A percentile compares a stretch with the other conserved stretches of the same genome.
These are phyloP conservation scores for Montipora capitata DNA, from an alignment of 92 coral and sea anemone genomes.

Conservation along the genomic window DNA sequence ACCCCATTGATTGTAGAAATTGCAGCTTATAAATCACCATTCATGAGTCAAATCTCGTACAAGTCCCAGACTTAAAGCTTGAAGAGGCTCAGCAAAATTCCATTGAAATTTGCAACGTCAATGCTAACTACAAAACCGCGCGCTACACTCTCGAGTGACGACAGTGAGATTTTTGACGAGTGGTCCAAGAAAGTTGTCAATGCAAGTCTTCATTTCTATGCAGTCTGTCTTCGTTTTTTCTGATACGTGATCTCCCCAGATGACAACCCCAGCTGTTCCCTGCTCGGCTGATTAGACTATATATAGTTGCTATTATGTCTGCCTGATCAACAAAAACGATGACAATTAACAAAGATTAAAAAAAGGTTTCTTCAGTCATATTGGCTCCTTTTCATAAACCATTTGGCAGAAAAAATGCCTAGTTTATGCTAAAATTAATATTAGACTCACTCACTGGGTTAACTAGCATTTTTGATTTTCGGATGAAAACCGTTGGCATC, in stretches of 20 bases:
- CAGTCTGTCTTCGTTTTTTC: slow-evolving; percentile 67
- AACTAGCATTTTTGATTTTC: no score
- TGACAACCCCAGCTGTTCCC: slow-evolving; percentile 78
- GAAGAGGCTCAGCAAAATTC: background rate
- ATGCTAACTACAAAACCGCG: slow-evolving; percentile 63
- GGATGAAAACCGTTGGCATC: no score
- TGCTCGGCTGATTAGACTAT: slow-evolving; percentile 84
- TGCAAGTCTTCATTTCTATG: slow-evolving; percentile 66
- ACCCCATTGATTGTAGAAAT: slow-evolving; percentile 78
- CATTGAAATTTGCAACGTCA: slow-evolving; percentile 83
- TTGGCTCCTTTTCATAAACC: no score
- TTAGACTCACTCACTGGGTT: no score
- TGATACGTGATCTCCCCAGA: slow-evolving; percentile 80
- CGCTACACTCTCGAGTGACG: slow-evolving; percentile 72
- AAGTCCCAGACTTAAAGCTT: background rate
- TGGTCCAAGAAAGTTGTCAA: slow-evolving; percentile 82
- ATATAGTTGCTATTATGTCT: slow-evolving; percentile 74
- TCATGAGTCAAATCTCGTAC: slow-evolving; percentile 15
- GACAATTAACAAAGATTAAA: no score
- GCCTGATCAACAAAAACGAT: slow-evolving; percentile 32
- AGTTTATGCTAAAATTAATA: no score
- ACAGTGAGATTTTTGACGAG: slow-evolving; percentile 65
- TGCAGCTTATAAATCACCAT: slow-evolving; percentile 78
- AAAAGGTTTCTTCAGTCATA: no score
- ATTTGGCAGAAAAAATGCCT: no score